A percentile compares a stretch with the other conserved stretches of the same genome.
Conservation (phyloP, 1,140 invertebrate genomes). For the Colletes latitarsis region DNA sequence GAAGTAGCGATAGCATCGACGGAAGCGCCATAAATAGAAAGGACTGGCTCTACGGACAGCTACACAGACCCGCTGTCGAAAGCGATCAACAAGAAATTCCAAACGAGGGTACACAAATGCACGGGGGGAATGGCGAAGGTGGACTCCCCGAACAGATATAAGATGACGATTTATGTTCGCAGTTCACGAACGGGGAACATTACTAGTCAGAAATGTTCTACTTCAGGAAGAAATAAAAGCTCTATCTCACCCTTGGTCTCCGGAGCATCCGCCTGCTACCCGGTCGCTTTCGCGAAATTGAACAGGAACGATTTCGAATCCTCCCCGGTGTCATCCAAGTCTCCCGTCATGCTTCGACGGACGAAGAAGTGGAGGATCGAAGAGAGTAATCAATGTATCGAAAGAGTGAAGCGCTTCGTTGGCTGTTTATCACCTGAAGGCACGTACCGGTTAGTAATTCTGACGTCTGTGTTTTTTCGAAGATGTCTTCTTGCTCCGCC, state of each 20-base stretch:
- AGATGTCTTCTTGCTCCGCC: no score
- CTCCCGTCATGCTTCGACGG: neutral
- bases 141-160: constrained; percentile 58
- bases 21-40: constrained; percentile 33
- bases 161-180: constrained; percentile 61
- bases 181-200: constrained; percentile 47
- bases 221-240: constrained; percentile 30
- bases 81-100: constrained; percentile 20
- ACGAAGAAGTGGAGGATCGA: constrained; percentile 10
- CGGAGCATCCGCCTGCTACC: constrained; percentile 15
- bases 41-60: neutral
- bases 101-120: neutral
- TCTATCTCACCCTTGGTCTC: constrained; percentile 17
- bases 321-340: neutral
- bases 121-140: neutral
- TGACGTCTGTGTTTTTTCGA: no score
- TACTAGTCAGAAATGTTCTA: constrained; percentile 50
- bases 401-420: neutral
- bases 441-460: neutral
- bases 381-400: neutral
- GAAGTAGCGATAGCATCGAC: constrained; percentile 7
- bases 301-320: constrained; percentile 8
- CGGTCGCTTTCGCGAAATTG: neutral
- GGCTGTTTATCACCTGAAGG: neutral
- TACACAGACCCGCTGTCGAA: constrained; percentile 15